Percentiles rank a stretch among this genome's conserved stretches.
These are phyloP conservation scores for Silurus lanzhouensis DNA, from an alignment of 2,797 vertebrate species.

Conservation along the genomic window DNA sequence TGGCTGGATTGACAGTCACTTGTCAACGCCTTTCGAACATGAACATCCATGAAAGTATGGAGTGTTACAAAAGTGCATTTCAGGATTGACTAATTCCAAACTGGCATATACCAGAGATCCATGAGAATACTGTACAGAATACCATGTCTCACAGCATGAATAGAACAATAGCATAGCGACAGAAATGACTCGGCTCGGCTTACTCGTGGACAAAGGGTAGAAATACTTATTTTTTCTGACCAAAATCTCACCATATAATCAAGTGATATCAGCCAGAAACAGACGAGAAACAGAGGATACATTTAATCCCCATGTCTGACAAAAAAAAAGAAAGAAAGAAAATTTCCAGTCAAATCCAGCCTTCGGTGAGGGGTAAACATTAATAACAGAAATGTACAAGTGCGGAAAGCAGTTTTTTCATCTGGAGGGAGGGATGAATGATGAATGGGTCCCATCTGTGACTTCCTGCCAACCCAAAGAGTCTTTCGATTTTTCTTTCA, in stretches of 20 bases:
- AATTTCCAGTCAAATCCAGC: constrained; percentile 97
- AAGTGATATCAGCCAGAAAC: constrained; percentile 65
- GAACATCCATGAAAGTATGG: constrained; percentile 79
- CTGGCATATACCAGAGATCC: constrained; percentile 71
- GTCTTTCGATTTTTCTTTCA: constrained; percentile 65
- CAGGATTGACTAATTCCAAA: constrained; percentile 80
- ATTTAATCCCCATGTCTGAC: constrained; percentile 56
- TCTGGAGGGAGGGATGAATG: constrained; percentile 77
- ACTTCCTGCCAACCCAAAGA: constrained; percentile 81
- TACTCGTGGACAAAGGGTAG: constrained; percentile 47
- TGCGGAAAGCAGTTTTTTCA: constrained; percentile 90
- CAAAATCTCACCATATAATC: constrained; percentile 64
- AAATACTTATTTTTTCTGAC: constrained; percentile 58
- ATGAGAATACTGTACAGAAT: constrained; percentile 65
- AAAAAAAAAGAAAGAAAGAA: constrained; percentile 60
- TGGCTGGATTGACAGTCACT: constrained; percentile 75
- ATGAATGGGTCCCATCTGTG: constrained; percentile 68
- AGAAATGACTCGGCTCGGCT: constrained; percentile 59
- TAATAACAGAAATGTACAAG: constrained; percentile 99
- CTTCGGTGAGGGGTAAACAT: constrained; percentile 98
- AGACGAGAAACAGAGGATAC: constrained; percentile 83
- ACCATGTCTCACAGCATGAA: constrained; percentile 72
- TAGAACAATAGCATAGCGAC: constrained; percentile 67
- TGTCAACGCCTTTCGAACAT: constrained; percentile 77
- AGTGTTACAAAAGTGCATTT: constrained; percentile 83